A percentile compares a stretch with the other conserved stretches of the same genome.
These are phyloP conservation scores for Puffinus mauretanicus DNA, from an alignment of 2,113 vertebrate species.

Conservation along the genomic window DNA sequence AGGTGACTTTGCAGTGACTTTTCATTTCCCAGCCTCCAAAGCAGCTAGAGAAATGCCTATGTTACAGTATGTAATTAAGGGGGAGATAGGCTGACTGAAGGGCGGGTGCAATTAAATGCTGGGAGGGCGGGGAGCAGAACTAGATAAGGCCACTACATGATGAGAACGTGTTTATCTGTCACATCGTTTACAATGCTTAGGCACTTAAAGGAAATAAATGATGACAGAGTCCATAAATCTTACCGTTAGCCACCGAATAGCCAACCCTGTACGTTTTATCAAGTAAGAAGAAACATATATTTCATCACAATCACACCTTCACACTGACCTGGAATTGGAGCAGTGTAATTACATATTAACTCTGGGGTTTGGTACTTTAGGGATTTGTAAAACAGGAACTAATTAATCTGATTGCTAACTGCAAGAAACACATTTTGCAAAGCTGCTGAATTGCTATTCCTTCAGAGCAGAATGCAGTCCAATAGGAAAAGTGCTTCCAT, in stretches of 20 bases:
- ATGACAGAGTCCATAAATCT: neutral
- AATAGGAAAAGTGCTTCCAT: neutral
- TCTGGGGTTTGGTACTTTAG: neutral
- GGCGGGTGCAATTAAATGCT: neutral
- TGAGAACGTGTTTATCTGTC: neutral
- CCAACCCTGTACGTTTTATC: neutral
- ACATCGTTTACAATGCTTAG: neutral
- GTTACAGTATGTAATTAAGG: neutral
- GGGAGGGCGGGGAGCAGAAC: neutral
- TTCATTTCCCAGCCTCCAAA: neutral
- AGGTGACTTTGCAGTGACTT: constrained; percentile 4
- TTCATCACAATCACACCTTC: neutral
- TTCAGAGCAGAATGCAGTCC: neutral
- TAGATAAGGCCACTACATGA: neutral
- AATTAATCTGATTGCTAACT: neutral
- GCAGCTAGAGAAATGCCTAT: neutral
- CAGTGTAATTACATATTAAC: neutral
- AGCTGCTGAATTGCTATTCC: neutral
- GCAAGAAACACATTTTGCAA: neutral
- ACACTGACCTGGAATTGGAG: neutral
- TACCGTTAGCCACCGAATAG: neutral
- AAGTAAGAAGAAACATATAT: neutral
- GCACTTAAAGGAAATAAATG: neutral
- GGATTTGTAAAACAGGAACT: neutral
- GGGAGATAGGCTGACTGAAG: neutral